These are phyloP conservation scores for Heterodera schachtii DNA, from an alignment of 1,140 invertebrate genomes.

Conservation along the genomic window DNA sequence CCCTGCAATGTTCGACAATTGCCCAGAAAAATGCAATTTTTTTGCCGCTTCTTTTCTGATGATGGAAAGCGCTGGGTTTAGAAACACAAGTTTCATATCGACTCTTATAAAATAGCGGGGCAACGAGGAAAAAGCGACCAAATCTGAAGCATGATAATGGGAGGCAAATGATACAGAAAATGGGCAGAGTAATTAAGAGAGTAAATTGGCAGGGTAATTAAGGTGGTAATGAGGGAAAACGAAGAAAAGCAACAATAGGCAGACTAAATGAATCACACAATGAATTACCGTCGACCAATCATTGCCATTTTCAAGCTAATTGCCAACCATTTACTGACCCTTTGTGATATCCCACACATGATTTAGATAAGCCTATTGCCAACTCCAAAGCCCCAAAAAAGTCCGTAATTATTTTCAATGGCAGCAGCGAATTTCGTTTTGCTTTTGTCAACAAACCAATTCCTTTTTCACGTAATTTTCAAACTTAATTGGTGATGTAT, in stretches of 20 bases:
- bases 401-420: neutral
- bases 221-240: too few species aligned
- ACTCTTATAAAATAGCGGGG: neutral
- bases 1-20: neutral
- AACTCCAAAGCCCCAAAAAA: neutral
- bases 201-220: too few species aligned
- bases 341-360: neutral
- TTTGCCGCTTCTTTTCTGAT: neutral
- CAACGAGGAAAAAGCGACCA: neutral
- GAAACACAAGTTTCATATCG: neutral
- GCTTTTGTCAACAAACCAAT: neutral
- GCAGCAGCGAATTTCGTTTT: neutral
- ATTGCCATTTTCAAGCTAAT: too few species aligned
- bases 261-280: too few species aligned
- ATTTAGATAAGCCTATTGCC: neutral
- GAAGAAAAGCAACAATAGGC: too few species aligned
- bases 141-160: neutral
- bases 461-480: neutral
- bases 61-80: neutral
- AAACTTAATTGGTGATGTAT: neutral
- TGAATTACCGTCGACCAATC: too few species aligned
- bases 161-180: neutral
- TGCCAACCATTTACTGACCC: neutral
- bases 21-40: neutral
- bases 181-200: too few species aligned